Evolutionary conservation across 2,888 invertebrate species (phyloP), one percentile per base, ranked within the genome.

Genomic region (Sphaerophoria rueppellii): DNA sequence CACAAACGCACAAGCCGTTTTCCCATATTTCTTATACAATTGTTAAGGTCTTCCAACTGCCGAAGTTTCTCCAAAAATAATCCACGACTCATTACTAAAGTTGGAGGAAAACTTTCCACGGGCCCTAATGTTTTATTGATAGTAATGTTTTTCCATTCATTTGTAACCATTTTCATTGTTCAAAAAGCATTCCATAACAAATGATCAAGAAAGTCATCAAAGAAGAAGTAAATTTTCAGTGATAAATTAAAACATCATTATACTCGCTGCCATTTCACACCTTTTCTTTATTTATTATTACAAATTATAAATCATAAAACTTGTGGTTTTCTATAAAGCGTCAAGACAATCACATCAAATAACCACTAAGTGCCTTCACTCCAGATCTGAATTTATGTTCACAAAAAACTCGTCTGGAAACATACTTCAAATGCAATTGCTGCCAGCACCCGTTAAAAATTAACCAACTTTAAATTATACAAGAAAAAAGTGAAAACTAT

Each of bases 331-430:
- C 52, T 34, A 14, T 48, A 43, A 72, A 55, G 50, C 71, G 61
- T 65, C 52, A 72, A 78, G 65, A 72, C 65, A 78, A 78, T 78
- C 65, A 67, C 58, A 72, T 72, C 65, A 72, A 11, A 77, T 63
- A 55, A 70, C 71, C 63, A 71, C 72, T 72, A 78, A 78, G 78
- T 72, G 65, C 58, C 71, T 74, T 65, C 74, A 54, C 67, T 54
- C 67, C 73, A 16, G 55, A 71, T 65, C 75, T 40, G 72, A 72
- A 71, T 71, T 71, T 71, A 71, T 63, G 63, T 48, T 57, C 55
- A 24, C 37, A 34, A 24, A 57, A 40, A 24, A 75, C 48, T 48
- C 32, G 43, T 5, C 32, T 55, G 35, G 35, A 52, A 32, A 37
- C 54, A 60, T 67, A n/a, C 43, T 43, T 67, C 37, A 40, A 16